phyloP scores from a whole-genome alignment of 2,888 invertebrate genomes.

The Macrophya annulata region DNA sequence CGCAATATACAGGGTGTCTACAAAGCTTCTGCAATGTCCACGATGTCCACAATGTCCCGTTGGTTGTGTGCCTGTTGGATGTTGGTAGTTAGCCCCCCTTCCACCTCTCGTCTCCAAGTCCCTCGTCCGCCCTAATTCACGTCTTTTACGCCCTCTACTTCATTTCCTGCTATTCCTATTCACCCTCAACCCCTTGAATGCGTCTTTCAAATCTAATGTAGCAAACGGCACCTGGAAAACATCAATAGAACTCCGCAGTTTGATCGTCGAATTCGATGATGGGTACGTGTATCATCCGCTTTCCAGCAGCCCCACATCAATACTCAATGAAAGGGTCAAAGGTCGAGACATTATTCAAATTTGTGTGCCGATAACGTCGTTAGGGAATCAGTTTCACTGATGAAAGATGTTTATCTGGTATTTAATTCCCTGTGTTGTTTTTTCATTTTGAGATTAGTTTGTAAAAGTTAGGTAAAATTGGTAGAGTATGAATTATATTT shows the following conservation, averaged over 20 bases:
- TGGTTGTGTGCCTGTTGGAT: conserved; percentile 22
- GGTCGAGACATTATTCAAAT: conserved; percentile 2
- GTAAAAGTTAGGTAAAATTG: neutral
- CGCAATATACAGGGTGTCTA: conserved; percentile 70
- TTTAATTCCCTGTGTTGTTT: neutral
- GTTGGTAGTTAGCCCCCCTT: conserved; percentile 19
- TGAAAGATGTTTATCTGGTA: neutral
- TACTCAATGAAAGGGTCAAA: neutral
- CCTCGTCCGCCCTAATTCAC: conserved; percentile 55
- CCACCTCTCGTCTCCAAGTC: conserved; percentile 35
- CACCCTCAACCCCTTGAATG: conserved; percentile 37
- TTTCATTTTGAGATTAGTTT: neutral
- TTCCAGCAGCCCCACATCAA: neutral
- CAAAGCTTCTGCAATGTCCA: conserved; percentile 59
- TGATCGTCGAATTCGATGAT: neutral
- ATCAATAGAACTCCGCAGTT: neutral
- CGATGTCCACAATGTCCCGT: conserved; percentile 55
- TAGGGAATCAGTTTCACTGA: neutral
- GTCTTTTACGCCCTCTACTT: conserved; percentile 28
- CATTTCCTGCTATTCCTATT: conserved; percentile 48
- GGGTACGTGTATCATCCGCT: neutral
- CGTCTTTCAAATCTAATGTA: conserved; percentile 29
- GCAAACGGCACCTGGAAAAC: conserved; percentile 29
- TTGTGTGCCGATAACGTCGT: neutral
- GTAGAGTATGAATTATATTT: neutral